Conservation (phyloP, 92 coral and sea anemone genomes). For the Montipora capitata region DNA sequence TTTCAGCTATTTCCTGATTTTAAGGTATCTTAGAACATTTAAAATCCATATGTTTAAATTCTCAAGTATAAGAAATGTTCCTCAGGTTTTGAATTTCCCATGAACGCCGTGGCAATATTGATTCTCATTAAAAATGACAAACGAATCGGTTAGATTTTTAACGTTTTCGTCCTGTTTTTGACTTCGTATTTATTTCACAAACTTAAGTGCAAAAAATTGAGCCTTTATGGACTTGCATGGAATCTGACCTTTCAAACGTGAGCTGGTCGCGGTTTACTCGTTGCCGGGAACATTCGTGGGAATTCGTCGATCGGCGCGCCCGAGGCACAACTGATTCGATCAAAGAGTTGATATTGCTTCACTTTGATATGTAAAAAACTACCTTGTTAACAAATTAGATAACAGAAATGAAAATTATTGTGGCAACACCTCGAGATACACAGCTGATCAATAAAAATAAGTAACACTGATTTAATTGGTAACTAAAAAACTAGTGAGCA, state of each 20-base stretch:
- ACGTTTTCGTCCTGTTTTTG: neutral
- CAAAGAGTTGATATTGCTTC: neutral
- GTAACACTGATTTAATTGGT: constrained; percentile 5
- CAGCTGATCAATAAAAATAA: constrained; percentile 10
- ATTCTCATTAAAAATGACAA: neutral
- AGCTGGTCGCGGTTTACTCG: neutral
- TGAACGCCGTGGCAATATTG: neutral
- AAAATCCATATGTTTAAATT: constrained; percentile 70
- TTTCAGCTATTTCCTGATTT: constrained; percentile 71
- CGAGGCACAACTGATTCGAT: neutral
- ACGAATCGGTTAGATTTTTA: neutral
- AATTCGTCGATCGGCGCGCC: constrained; percentile 10
- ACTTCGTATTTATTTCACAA: neutral
- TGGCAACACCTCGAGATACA: neutral
- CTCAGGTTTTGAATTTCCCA: constrained; percentile 61
- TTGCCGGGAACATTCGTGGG: constrained; percentile 11
- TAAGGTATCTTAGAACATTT: constrained; percentile 34
- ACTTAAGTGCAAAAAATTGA: too few species aligned
- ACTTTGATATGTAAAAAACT: neutral
- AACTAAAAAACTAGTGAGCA: neutral
- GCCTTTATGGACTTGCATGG: neutral
- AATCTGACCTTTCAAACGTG: too few species aligned
- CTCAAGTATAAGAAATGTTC: constrained; percentile 61
- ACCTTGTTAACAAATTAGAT: neutral
- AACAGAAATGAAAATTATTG: neutral